phyloP scores from a whole-genome alignment of 92 coral and sea anemone species.

The Montipora capitata region DNA sequence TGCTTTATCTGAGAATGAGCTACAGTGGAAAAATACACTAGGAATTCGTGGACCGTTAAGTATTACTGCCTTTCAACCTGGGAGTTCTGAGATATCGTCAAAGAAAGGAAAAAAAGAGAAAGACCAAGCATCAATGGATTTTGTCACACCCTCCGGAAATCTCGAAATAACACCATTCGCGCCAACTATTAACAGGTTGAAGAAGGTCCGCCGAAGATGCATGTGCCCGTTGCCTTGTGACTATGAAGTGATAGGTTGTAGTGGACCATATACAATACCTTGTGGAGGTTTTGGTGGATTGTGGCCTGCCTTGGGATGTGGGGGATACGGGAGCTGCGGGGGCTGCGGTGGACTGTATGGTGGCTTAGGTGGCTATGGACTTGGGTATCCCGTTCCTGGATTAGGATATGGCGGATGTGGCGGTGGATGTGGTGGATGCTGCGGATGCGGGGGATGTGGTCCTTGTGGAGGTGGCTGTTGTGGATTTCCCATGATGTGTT shows the following conservation, averaged over 20 bases:
- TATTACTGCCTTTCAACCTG: slow-evolving; percentile 73
- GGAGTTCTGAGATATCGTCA: background rate
- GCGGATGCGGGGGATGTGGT: slow-evolving; percentile 32
- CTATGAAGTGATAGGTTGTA: slow-evolving; percentile 71
- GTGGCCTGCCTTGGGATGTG: slow-evolving; percentile 50
- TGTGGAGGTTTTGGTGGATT: slow-evolving; percentile 37
- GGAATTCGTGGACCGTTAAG: slow-evolving; percentile 70
- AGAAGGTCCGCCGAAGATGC: slow-evolving; percentile 65
- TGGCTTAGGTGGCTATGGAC: slow-evolving; percentile 19
- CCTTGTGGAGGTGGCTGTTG: slow-evolving; percentile 7
- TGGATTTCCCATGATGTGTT: slow-evolving; percentile 35
- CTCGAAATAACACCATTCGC: slow-evolving; percentile 71
- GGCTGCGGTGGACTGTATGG: slow-evolving; percentile 25
- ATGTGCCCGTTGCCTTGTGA: slow-evolving; percentile 78
- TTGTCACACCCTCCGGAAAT: slow-evolving; percentile 23
- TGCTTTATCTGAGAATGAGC: background rate
- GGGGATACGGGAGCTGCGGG: slow-evolving; percentile 4
- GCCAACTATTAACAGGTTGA: slow-evolving; percentile 68
- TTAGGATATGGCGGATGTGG: slow-evolving; percentile 38
- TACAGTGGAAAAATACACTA: slow-evolving; percentile 28
- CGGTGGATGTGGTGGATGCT: slow-evolving; percentile 30
- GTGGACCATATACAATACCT: slow-evolving; percentile 51
- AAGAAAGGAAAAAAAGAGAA: background rate
- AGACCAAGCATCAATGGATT: slow-evolving; percentile 9
- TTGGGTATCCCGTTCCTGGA: slow-evolving; percentile 9